Conservation (phyloP, 2,888 invertebrate species). For the Drosophila mercatorum region DNA sequence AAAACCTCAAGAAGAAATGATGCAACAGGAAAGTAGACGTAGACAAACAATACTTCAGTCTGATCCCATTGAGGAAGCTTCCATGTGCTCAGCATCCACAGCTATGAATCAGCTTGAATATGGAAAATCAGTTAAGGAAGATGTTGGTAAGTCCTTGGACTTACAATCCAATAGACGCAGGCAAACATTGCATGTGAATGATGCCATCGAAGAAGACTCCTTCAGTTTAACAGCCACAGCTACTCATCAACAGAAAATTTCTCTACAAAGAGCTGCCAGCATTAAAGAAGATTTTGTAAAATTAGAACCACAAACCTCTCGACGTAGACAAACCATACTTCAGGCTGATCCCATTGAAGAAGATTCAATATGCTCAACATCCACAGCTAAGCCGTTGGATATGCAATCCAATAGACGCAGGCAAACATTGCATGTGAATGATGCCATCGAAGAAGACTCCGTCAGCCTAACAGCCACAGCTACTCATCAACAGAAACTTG, state of each 20-base stretch:
- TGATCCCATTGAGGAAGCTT: conserved; percentile 21
- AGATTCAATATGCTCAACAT: conserved; percentile 1
- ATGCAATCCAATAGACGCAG: background rate
- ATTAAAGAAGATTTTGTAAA: background rate
- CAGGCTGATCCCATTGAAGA: conserved; percentile 18
- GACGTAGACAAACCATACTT: background rate
- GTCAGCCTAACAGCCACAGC: background rate
- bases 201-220: conserved; percentile 34
- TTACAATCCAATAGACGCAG: background rate
- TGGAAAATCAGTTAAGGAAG: conserved; percentile 9
- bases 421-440: conserved; percentile 7
- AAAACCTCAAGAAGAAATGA: background rate
- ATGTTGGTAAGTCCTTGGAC: background rate
- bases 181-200: conserved; percentile 7
- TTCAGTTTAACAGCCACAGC: background rate
- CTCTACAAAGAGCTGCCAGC: background rate
- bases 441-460: conserved; percentile 34
- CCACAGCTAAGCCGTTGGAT: background rate
- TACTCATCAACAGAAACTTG: background rate
- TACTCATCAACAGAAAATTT: background rate
- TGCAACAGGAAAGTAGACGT: background rate
- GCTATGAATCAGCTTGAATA: background rate
- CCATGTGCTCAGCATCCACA: background rate
- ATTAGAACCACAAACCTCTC: too few species aligned
- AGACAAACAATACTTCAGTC: conserved; percentile 12